These are phyloP conservation scores for Myoxocephalus aenaeus DNA, from an alignment of 2,797 vertebrate species.

Conservation along the genomic window DNA sequence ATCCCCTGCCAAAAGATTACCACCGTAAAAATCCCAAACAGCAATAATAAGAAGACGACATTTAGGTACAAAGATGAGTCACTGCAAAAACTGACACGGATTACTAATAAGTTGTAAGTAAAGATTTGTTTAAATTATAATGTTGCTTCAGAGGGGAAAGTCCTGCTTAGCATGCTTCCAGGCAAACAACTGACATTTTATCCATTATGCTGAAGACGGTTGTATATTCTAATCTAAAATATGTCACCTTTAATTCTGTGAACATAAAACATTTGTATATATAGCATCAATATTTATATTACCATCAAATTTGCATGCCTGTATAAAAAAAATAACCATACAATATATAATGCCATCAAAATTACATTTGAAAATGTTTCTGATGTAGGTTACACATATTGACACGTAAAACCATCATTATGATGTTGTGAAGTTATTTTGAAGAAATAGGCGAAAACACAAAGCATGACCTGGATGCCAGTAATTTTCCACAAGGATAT, in stretches of 20 bases:
- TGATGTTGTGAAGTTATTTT: slow-evolving; percentile 33
- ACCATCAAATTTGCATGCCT: neutral
- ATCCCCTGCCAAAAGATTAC: neutral
- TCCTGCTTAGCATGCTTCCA: neutral
- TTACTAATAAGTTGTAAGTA: neutral
- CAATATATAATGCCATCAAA: too few species aligned
- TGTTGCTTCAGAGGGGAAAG: neutral
- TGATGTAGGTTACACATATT: neutral
- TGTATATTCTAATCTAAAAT: too few species aligned
- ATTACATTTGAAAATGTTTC: too few species aligned
- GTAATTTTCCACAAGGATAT: slow-evolving; percentile 86
- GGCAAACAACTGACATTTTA: neutral
- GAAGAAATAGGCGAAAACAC: neutral
- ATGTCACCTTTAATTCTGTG: neutral
- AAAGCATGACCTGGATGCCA: slow-evolving; percentile 79
- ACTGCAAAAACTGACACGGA: neutral
- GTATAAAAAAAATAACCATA: neutral
- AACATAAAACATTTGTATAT: neutral
- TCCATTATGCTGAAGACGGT: neutral
- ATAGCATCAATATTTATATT: neutral
- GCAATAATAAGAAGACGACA: neutral
- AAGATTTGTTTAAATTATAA: neutral
- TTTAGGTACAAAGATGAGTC: too few species aligned
- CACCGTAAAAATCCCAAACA: neutral
- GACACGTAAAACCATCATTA: slow-evolving; percentile 9